phyloP scores from a whole-genome alignment of 2,888 invertebrate genomes.

The Tenthredo distinguenda region DNA sequence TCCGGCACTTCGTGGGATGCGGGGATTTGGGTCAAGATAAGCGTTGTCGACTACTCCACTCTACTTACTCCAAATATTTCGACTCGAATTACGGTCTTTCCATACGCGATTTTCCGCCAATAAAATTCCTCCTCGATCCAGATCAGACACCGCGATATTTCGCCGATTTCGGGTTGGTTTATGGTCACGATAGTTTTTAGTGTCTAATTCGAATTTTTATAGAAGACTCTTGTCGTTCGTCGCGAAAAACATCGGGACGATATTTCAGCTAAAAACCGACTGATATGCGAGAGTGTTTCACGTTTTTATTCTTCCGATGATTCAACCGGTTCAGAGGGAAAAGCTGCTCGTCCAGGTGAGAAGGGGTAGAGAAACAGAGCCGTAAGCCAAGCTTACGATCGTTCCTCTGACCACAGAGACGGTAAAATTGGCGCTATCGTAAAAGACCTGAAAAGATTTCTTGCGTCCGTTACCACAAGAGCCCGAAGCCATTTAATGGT shows the following conservation, averaged over 20 bases:
- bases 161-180: neutral
- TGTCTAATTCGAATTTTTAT: neutral
- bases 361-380: neutral
- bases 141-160: neutral
- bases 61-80: neutral
- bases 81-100: neutral
- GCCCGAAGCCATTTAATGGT: neutral
- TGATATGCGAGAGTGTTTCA: neutral
- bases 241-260: neutral
- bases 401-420: constrained; percentile 32
- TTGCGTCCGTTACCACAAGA: neutral
- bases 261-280: neutral
- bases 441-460: constrained; percentile 2
- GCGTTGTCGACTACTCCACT: neutral
- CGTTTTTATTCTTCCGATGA: constrained; percentile 7
- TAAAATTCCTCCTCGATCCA: neutral
- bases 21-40: constrained; percentile 43
- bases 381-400: constrained; percentile 24
- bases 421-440: constrained; percentile 31
- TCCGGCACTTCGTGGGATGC: constrained; percentile 23
- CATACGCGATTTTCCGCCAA: neutral
- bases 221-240: neutral
- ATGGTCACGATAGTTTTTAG: neutral
- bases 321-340: constrained; percentile 38
- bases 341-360: constrained; percentile 37